These are phyloP conservation scores for Teleogryllus occipitalis DNA, from an alignment of 1,140 invertebrate genomes.

Conservation along the genomic window DNA sequence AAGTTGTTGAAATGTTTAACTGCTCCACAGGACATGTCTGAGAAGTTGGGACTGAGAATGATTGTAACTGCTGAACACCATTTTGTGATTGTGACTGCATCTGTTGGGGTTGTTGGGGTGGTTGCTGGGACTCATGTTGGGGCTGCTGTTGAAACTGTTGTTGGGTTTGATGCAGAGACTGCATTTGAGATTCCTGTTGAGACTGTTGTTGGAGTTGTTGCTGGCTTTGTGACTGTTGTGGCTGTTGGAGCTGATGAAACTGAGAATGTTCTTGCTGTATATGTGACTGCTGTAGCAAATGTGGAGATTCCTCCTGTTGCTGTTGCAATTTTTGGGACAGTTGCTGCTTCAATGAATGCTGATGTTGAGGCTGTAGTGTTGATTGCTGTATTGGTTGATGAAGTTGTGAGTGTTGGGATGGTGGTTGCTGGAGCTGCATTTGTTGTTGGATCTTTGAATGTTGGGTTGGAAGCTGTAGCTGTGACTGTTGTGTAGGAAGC, in stretches of 20 bases:
- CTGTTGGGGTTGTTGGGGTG: background rate
- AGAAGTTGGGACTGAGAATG: background rate
- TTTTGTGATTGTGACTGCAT: too few relatives aligned
- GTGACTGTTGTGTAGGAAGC: conserved; percentile 8
- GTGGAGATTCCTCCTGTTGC: too few relatives aligned
- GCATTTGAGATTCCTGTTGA: background rate
- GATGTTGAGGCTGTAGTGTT: too few relatives aligned
- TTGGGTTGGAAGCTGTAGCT: conserved; percentile 12
- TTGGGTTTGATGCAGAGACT: background rate
- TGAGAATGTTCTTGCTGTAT: background rate
- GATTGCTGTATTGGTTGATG: too few relatives aligned
- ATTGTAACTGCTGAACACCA: too few relatives aligned
- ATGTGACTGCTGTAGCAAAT: too few relatives aligned
- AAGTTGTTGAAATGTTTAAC: background rate
- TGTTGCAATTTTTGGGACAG: too few relatives aligned
- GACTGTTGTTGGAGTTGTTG: too few relatives aligned
- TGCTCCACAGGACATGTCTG: background rate
- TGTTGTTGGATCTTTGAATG: background rate
- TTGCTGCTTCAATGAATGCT: too few relatives aligned
- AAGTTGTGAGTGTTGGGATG: background rate
- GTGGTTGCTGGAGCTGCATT: background rate
- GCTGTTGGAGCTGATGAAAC: too few relatives aligned
- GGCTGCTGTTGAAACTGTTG: background rate
- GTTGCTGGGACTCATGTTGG: background rate
- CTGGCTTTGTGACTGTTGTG: too few relatives aligned